phyloP scores from a whole-genome alignment of 2,888 invertebrate genomes.

The Cybosia mesomella region DNA sequence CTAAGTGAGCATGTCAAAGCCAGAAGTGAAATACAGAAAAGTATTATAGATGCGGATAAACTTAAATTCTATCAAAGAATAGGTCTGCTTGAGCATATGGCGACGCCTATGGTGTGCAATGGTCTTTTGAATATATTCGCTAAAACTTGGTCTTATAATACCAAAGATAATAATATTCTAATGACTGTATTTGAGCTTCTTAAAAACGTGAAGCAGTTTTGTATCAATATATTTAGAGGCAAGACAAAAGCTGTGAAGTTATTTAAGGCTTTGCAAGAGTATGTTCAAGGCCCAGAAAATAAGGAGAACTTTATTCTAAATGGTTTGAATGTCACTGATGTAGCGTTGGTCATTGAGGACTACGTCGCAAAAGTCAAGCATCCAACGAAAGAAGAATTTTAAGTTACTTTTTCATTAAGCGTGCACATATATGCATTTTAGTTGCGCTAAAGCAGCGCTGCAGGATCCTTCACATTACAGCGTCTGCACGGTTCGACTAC shows the following conservation, averaged over 20 bases:
- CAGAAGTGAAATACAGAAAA: constrained; percentile 51
- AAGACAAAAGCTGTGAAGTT: constrained; percentile 58
- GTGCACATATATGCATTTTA: no score
- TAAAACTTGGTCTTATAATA: constrained; percentile 53
- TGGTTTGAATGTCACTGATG: constrained; percentile 56
- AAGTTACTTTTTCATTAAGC: constrained; percentile 26
- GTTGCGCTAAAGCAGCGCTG: background rate
- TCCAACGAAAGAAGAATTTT: constrained; percentile 69
- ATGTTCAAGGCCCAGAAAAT: constrained; percentile 52
- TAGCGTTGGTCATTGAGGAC: constrained; percentile 56
- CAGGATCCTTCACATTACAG: background rate
- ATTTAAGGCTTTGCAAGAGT: constrained; percentile 58
- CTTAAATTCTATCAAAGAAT: constrained; percentile 66
- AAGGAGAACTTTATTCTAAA: constrained; percentile 46
- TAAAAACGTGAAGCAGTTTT: constrained; percentile 67
- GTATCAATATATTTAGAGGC: constrained; percentile 58
- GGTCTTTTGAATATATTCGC: constrained; percentile 70
- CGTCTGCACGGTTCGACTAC: background rate
- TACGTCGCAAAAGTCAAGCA: constrained; percentile 57
- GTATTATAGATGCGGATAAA: constrained; percentile 54
- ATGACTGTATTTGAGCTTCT: constrained; percentile 62
- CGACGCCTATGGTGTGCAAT: constrained; percentile 64
- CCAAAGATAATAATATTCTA: constrained; percentile 53
- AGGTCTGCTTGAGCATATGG: constrained; percentile 71
- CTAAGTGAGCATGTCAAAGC: constrained; percentile 69